Evolutionary conservation across 2,888 invertebrate genomes (phyloP).

Genomic region (Marasmarcha lunaedactyla): DNA sequence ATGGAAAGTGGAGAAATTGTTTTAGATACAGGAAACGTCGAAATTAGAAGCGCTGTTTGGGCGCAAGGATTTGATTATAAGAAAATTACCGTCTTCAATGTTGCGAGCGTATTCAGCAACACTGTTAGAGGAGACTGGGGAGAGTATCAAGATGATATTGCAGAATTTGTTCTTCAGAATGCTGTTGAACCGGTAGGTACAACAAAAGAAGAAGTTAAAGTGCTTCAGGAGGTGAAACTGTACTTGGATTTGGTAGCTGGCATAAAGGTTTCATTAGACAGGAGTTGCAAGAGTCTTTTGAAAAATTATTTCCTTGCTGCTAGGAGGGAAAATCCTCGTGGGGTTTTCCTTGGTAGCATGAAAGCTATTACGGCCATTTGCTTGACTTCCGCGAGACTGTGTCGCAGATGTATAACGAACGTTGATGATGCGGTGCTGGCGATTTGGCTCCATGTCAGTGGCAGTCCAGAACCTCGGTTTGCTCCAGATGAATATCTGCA

Average conservation of each 20-base stretch:
- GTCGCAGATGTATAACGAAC: conserved; percentile 35
- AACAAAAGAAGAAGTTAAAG: conserved; percentile 29
- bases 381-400: conserved; percentile 43
- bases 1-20: conserved; percentile 41
- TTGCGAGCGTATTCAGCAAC: conserved; percentile 45
- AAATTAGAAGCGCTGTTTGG: conserved; percentile 46
- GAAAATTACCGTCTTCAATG: conserved; percentile 36
- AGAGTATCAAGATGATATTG: conserved; percentile 40
- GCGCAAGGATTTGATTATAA: conserved; percentile 51
- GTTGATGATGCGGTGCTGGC: conserved; percentile 51
- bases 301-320: conserved; percentile 47
- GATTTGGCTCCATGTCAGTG: conserved; percentile 53
- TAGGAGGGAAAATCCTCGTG: conserved; percentile 36
- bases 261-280: conserved; percentile 31
- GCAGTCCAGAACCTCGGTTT: conserved; percentile 43
- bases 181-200: conserved; percentile 24
- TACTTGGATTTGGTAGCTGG: conserved; percentile 45
- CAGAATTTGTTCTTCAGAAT: conserved; percentile 35
- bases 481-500: conserved; percentile 51
- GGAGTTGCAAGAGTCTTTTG: conserved; percentile 32
- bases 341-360: conserved; percentile 41
- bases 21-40: conserved; percentile 25
- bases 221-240: conserved; percentile 28
- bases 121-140: conserved; percentile 44
- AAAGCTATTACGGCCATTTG: conserved; percentile 35